Percentiles rank a stretch among this genome's conserved stretches.
Conservation (phyloP, 2,797 vertebrate genomes). For the Harpagifer antarcticus region DNA sequence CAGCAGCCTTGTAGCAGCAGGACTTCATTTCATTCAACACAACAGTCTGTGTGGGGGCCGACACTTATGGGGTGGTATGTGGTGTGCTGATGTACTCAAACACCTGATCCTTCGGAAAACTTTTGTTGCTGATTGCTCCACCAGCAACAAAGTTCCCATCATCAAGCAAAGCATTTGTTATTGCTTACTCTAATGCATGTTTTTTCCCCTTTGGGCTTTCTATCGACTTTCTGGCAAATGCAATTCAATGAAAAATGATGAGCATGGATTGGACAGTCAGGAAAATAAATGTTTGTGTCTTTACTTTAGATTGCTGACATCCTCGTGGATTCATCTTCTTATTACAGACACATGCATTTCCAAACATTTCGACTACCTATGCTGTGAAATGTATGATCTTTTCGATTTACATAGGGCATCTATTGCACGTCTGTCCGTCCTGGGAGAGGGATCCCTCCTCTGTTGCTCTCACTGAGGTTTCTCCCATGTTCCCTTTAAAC, state of each 20-base stretch:
- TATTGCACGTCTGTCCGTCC: no score
- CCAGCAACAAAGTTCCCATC: slow-evolving; percentile 3
- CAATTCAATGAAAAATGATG: neutral
- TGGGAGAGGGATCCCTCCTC: no score
- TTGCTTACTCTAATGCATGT: neutral
- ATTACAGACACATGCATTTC: no score
- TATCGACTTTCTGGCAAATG: neutral
- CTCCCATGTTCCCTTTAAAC: no score
- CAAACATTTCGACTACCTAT: no score
- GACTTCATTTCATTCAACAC: slow-evolving; percentile 27
- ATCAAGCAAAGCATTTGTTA: neutral
- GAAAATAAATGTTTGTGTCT: neutral
- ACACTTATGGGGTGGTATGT: slow-evolving; percentile 13
- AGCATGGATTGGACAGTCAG: neutral
- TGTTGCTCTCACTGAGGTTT: no score
- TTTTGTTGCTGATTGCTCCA: neutral
- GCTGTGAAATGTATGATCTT: no score
- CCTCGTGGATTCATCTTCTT: no score
- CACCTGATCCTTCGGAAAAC: slow-evolving; percentile 8
- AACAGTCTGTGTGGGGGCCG: slow-evolving; percentile 19
- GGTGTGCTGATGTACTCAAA: slow-evolving; percentile 4
- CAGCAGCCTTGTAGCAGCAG: slow-evolving; percentile 28
- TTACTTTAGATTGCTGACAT: neutral
- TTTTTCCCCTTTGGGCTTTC: slow-evolving; percentile 1
- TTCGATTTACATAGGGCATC: no score